Percentiles rank a stretch among this genome's conserved stretches.
These are phyloP conservation scores for Neoitamus cyanurus DNA, from an alignment of 2,888 invertebrate genomes.

Conservation along the genomic window DNA sequence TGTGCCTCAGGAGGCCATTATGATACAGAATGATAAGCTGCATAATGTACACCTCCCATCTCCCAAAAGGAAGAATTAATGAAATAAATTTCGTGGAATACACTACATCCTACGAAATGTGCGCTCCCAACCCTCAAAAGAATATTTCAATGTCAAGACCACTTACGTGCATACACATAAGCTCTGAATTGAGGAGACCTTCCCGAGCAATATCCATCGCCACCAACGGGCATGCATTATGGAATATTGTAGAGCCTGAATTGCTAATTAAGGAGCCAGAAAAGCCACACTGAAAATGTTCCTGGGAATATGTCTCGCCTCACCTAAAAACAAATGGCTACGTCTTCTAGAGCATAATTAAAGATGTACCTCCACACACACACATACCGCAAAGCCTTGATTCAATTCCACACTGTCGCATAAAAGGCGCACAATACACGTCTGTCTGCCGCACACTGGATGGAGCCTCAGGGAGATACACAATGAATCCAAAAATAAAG, in stretches of 20 bases:
- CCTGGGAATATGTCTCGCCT: constrained; percentile 16
- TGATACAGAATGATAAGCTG: neutral
- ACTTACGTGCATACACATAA: neutral
- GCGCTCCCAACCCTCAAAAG: neutral
- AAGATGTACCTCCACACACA: constrained; percentile 18
- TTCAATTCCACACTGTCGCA: constrained; percentile 22
- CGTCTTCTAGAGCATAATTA: constrained; percentile 33
- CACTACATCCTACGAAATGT: neutral
- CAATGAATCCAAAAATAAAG: constrained; percentile 40
- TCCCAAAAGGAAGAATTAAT: neutral
- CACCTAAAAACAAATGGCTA: constrained; percentile 31
- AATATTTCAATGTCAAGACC: neutral
- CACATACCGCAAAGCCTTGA: neutral
- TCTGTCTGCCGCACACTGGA: neutral
- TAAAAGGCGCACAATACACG: neutral
- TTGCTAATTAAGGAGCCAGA: constrained; percentile 32
- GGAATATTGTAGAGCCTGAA: neutral
- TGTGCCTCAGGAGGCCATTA: neutral
- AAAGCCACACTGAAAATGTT: constrained; percentile 36
- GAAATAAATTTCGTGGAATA: neutral
- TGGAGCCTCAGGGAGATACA: neutral
- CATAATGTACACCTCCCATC: neutral
- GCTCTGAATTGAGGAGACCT: neutral
- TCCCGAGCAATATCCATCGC: neutral
- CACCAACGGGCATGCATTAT: neutral